These are phyloP conservation scores for Pterocles burchelli DNA, from an alignment of 2,113 vertebrate species.

Conservation along the genomic window DNA sequence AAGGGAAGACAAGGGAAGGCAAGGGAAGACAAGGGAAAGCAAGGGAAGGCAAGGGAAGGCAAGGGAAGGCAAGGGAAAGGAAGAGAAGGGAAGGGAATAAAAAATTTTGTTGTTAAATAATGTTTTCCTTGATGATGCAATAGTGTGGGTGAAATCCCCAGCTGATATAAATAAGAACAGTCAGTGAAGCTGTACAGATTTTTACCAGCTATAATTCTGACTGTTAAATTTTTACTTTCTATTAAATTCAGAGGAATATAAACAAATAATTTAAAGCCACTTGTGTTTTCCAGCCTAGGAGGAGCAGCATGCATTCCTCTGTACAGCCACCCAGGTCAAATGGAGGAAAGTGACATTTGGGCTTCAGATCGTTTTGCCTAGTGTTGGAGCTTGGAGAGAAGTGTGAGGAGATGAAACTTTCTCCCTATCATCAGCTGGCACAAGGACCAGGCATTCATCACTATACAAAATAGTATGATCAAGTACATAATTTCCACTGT, in stretches of 20 bases:
- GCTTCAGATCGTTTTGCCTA: background rate
- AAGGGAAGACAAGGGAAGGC: too few species aligned
- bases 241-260: conserved; percentile 21
- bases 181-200: background rate
- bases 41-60: too few species aligned
- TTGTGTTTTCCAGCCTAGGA: background rate
- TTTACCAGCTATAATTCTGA: conserved; percentile 5
- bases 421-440: background rate
- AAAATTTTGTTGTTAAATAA: background rate
- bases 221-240: conserved; percentile 11
- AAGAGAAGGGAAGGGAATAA: too few species aligned
- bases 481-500: background rate
- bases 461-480: background rate
- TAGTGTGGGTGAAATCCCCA: background rate
- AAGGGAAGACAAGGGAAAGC: too few species aligned
- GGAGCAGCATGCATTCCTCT: background rate
- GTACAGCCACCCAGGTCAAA: background rate
- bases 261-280: conserved; percentile 17
- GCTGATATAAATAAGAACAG: background rate
- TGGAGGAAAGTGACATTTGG: background rate
- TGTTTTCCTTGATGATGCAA: background rate
- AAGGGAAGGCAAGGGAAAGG: too few species aligned
- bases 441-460: background rate
- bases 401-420: background rate
- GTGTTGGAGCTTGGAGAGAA: background rate